phyloP scores from a whole-genome alignment of 2,888 invertebrate species.

The Lepidochrysops patricia region DNA sequence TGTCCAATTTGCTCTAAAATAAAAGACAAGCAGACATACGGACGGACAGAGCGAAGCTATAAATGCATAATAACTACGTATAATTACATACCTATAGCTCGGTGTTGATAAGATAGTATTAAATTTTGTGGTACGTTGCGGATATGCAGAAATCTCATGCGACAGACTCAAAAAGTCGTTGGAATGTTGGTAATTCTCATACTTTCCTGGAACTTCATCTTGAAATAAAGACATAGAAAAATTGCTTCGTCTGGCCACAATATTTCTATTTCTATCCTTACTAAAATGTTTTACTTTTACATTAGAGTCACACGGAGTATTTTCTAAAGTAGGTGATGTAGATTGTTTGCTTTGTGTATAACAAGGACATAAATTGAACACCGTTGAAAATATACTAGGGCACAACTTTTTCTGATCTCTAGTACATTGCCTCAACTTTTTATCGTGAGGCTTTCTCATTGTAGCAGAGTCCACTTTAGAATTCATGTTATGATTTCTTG shows the following conservation, averaged over 20 bases:
- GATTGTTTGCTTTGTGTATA: slow-evolving; percentile 29
- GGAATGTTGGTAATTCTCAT: background rate
- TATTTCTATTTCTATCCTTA: background rate
- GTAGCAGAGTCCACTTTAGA: background rate
- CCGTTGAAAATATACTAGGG: slow-evolving; percentile 17
- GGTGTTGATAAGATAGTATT: slow-evolving; percentile 13
- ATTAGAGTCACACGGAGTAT: slow-evolving; percentile 26
- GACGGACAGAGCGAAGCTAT: too few species aligned
- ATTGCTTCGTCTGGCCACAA: background rate
- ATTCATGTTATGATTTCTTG: slow-evolving; percentile 28
- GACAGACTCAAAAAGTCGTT: background rate
- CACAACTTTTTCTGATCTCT: slow-evolving; percentile 28
- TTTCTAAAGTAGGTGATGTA: slow-evolving; percentile 26
- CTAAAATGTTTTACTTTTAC: background rate
- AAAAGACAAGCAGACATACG: too few species aligned
- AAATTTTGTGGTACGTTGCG: background rate
- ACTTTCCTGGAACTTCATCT: slow-evolving; percentile 14
- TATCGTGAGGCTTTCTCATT: slow-evolving; percentile 17
- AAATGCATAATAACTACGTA: too few species aligned
- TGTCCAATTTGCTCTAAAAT: too few species aligned
- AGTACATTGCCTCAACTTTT: slow-evolving; percentile 31
- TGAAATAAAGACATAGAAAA: background rate
- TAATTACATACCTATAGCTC: slow-evolving; percentile 35
- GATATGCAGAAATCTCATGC: background rate
- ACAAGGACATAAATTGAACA: slow-evolving; percentile 33